Evolutionary conservation across 1,140 invertebrate species (phyloP), one percentile per base, ranked within the genome.

Genomic region (Sarcophaga bullata): DNA sequence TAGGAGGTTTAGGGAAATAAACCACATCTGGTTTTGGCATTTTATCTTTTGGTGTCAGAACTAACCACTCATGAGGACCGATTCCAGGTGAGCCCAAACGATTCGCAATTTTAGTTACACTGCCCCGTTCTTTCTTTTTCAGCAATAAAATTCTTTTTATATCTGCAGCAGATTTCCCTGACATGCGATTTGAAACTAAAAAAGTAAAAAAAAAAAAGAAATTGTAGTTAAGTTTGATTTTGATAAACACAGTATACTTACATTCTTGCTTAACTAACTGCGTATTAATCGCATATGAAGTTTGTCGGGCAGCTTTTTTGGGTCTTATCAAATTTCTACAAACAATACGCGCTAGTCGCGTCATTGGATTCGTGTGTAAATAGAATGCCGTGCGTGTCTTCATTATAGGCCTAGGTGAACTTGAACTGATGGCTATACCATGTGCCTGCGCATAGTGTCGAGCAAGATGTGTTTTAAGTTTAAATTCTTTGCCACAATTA

Each of bases 381-480:
- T 98, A 98, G 91, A 98, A 98, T 47, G 97, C 97, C 84, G 97
- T 97, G 86, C 97, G 93, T 62, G 98, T 98, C 91, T 98, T 98
- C 96, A 98, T 98, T 0, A 98, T 96, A 37, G 97, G 97, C 54
- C 97, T 92, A 3, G 96, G 96, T 47, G 95, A 96, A 46, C 95
- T 96, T 75, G 92, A 92, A 73, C 92, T 92, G 86, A 93, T 93
- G 86, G 92, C 92, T 83, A 91, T 91, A 4, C 97, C 97, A 91
- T 98, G 97, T 52, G 96, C 95, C 85, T 95, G 96, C 11, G 97
- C 96, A 90, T 97, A 96, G 91, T 99, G 97, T 83, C 97, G 93
- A 81, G 95, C 96, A 83, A 98, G 91, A 90, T 98, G 97, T 58
- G 96, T 95, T 91, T 98, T 98, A 84, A 97, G 91, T 90, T 97